These are phyloP conservation scores for Aplysia californica DNA, from an alignment of 1,140 invertebrate species.

Conservation along the genomic window DNA sequence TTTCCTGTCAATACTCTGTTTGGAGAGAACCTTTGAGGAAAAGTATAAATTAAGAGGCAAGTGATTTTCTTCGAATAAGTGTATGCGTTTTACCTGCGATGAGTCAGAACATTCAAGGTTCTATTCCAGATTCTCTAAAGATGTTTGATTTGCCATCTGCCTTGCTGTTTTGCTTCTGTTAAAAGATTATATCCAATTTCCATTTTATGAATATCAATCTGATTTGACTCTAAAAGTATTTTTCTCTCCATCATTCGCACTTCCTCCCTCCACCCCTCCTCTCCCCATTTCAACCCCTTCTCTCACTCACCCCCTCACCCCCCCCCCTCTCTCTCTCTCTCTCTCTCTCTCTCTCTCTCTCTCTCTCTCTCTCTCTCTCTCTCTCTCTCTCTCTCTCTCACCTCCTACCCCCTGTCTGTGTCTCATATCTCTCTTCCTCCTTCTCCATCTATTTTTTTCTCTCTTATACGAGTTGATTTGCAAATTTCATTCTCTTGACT, in stretches of 20 bases:
- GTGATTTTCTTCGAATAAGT: too few relatives aligned
- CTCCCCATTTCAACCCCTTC: background rate
- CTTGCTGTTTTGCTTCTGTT: too few relatives aligned
- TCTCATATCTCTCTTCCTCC: background rate
- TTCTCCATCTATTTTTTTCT: background rate
- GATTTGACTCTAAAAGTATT: too few relatives aligned
- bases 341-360: background rate
- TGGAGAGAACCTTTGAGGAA: too few relatives aligned
- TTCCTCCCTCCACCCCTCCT: background rate
- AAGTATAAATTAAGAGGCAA: too few relatives aligned
- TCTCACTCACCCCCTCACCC: background rate
- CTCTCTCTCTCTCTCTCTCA: background rate
- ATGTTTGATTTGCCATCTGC: too few relatives aligned
- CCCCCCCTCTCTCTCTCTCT: background rate
- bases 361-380: background rate
- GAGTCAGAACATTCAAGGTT: too few relatives aligned
- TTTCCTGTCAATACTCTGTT: too few relatives aligned
- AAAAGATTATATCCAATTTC: too few relatives aligned
- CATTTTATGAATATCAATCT: too few relatives aligned
- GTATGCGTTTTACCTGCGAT: too few relatives aligned
- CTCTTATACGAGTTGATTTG: background rate
- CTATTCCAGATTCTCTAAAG: too few relatives aligned
- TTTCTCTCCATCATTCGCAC: background rate
- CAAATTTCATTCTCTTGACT: background rate
- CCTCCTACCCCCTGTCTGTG: background rate